Percentiles rank a stretch among this genome's conserved stretches.
Evolutionary conservation across 2,888 invertebrate species (phyloP).

Genomic region (Maniola hyperantus): DNA sequence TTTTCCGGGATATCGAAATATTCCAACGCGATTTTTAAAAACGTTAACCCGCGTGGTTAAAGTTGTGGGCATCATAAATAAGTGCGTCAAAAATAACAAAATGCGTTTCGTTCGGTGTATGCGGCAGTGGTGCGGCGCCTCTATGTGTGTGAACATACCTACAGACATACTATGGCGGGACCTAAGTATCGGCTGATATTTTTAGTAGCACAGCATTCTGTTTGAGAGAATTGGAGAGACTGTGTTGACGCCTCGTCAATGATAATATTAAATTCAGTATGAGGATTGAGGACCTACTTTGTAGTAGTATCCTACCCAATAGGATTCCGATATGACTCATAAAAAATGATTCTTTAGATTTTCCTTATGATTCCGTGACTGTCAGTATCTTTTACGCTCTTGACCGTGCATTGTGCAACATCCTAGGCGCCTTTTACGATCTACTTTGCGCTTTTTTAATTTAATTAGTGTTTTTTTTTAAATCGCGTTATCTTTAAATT

Average conservation of each 20-base stretch:
- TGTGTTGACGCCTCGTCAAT: neutral
- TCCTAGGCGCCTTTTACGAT: neutral
- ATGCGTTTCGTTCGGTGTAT: too few relatives aligned
- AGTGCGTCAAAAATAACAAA: too few relatives aligned
- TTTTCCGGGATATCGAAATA: too few relatives aligned
- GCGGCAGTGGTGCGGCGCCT: too few relatives aligned
- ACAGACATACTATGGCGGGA: too few relatives aligned
- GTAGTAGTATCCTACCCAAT: neutral
- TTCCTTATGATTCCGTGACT: neutral
- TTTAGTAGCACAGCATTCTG: neutral
- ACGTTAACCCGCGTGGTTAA: too few relatives aligned
- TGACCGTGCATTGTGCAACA: neutral
- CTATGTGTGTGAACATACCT: too few relatives aligned
- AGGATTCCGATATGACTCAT: neutral
- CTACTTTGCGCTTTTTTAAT: neutral
- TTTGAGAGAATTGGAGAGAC: neutral
- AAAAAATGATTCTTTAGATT: slow-evolving; percentile 4
- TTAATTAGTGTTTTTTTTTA: neutral
- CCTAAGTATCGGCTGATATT: neutral
- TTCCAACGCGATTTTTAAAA: too few relatives aligned
- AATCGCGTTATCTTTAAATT: neutral
- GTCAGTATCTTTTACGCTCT: neutral
- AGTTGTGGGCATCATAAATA: too few relatives aligned
- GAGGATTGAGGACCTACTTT: neutral
- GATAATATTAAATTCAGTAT: neutral